Base-by-base conservation (phyloP, 2,888 invertebrate species). In the Hirtodrosophila histrioides region DNA sequence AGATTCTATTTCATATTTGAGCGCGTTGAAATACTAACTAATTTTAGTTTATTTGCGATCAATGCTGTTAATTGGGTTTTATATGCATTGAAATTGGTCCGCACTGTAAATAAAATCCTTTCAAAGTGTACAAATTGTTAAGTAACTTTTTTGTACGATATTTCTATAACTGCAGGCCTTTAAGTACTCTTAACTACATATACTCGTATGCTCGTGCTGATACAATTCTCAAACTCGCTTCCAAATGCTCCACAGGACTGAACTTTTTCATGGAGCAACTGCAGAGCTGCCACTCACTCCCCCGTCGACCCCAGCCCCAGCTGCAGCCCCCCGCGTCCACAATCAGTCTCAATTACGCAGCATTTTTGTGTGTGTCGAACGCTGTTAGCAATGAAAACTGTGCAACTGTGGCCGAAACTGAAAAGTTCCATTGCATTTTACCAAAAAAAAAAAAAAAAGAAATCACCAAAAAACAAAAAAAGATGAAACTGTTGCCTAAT, bases 271-370 rank as follows among this genome's bases (percentile, higher is more conserved):
- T 50, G 55, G 48, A 54, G 54, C 50, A 51, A 56, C 55, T 65
- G 39, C 64, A 63, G 36, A 43, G 12, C 31, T 27, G 7, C 49
- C 43, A 8, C n/a, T 11, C 23, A 10, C 10, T 44, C 17, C 44
- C 24, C 9, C 12, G 5, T 1, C 12, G 12, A 33, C 44, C 56
- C 11, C 48, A 36, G n/a, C n/a, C n/a, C n/a, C n/a, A n/a, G n/a
- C n/a, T n/a, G n/a, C n/a, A n/a, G n/a, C n/a, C n/a, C 64, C 11
- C 7, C 41, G 10, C 37, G 12, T n/a, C 33, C 61, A 79, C 86
- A 86, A 83, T 86, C 86, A 77, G 86, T 81, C 84, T 81, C 80
- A 81, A 81, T 81, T 81, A 81, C 80, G 86, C 80, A 83, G 86
- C 84, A 80, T 79, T 69, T 76, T 78, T 76, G 75, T 62, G 75